Conservation (phyloP, 2,797 vertebrate genomes). For the Telmatherina bonti region DNA sequence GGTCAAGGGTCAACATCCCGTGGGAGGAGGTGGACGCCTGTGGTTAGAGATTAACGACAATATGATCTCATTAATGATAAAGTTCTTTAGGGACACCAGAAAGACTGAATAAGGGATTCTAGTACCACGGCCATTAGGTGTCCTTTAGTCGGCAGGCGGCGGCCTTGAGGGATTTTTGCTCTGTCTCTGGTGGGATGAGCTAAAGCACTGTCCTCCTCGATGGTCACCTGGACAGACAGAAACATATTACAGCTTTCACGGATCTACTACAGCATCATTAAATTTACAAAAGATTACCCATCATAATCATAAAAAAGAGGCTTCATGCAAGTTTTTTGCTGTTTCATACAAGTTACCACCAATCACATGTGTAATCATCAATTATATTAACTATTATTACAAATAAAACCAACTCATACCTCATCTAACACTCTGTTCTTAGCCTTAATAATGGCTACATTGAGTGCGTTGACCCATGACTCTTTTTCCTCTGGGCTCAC, state of each 20-base stretch:
- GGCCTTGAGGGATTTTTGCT: constrained; percentile 91
- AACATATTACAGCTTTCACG: not conserved
- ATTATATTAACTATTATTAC: not conserved
- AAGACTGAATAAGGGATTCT: not conserved
- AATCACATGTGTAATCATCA: not conserved
- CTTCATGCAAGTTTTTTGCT: too few relatives aligned
- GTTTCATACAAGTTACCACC: not conserved
- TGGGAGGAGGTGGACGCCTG: constrained; percentile 94
- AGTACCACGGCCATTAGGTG: constrained; percentile 93
- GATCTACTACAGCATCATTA: not conserved
- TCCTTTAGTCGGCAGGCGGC: constrained; percentile 92
- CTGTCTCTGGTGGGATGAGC: constrained; percentile 93
- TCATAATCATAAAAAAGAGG: not conserved
- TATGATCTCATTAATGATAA: not conserved
- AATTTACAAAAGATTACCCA: too few relatives aligned
- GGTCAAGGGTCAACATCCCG: constrained; percentile 93
- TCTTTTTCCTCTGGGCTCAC: constrained; percentile 98
- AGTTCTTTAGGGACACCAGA: not conserved
- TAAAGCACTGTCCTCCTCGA: constrained; percentile 90
- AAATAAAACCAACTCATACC: constrained; percentile 65
- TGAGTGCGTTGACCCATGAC: constrained; percentile 92
- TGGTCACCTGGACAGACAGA: constrained; percentile 84
- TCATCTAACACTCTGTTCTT: constrained; percentile 93
- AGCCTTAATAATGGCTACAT: constrained; percentile 88
- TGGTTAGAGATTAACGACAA: not conserved